These are phyloP conservation scores for Pangasius djambal DNA, from an alignment of 2,797 vertebrate species.

Conservation along the genomic window DNA sequence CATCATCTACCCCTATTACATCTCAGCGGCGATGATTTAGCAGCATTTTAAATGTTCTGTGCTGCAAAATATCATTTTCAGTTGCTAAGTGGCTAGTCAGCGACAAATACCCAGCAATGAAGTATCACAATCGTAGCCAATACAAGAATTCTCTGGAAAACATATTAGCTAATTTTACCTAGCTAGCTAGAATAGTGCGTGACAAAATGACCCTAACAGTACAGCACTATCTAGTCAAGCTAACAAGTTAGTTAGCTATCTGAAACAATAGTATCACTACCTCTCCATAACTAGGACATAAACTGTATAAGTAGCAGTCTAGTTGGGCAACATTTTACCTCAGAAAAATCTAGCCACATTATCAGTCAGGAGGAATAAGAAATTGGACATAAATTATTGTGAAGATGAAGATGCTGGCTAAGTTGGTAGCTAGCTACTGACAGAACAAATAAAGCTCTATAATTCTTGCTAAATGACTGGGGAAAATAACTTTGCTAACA, in stretches of 20 bases:
- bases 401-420: neutral
- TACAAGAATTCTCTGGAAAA: neutral
- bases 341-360: neutral
- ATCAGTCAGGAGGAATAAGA: neutral
- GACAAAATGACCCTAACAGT: neutral
- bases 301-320: neutral
- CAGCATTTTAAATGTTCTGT: neutral
- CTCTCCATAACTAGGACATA: neutral
- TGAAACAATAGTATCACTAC: neutral
- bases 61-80: neutral
- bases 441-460: neutral
- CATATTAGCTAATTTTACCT: neutral
- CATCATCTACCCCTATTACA: neutral
- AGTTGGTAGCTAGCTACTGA: neutral
- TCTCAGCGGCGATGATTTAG: neutral
- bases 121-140: neutral
- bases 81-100: neutral
- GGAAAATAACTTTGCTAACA: neutral
- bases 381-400: neutral
- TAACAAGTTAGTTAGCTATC: neutral
- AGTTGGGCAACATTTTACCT: constrained; percentile 1
- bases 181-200: neutral
- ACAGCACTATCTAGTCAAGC: neutral
- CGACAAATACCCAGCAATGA: neutral
- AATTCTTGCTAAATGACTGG: neutral